phyloP scores from a whole-genome alignment of 2,113 vertebrate genomes.

The Zeus faber region DNA sequence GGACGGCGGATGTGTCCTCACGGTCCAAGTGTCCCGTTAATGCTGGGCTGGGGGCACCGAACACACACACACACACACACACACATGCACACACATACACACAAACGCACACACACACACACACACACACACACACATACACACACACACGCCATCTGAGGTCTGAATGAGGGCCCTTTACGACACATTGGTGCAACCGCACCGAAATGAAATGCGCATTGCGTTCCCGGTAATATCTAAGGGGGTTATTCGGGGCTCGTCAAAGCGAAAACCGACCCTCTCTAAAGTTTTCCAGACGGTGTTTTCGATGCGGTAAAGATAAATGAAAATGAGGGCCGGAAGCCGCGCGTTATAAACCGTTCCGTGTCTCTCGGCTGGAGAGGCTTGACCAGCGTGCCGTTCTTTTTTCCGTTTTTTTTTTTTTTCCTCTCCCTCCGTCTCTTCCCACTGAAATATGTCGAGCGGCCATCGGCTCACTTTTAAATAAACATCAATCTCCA shows the following conservation, averaged over 20 bases:
- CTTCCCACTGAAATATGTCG: constrained; percentile 74
- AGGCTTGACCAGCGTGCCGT: constrained; percentile 62
- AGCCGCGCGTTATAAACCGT: constrained; percentile 34
- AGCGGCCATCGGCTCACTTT: constrained; percentile 39
- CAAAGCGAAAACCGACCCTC: constrained; percentile 56
- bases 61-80: too few relatives aligned
- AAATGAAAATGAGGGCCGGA: constrained; percentile 50
- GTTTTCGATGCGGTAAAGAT: constrained; percentile 50
- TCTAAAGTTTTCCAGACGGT: constrained; percentile 57
- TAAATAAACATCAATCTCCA: constrained; percentile 79
- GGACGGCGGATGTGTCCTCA: too few relatives aligned
- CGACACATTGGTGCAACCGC: constrained; percentile 59
- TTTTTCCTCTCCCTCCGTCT: constrained; percentile 63
- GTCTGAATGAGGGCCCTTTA: constrained; percentile 62
- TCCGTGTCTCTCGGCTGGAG: constrained; percentile 52
- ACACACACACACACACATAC: constrained; percentile 35
- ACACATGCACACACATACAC: too few relatives aligned
- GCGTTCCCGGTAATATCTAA: constrained; percentile 63
- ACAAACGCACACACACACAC: constrained; percentile 34
- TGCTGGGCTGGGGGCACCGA: too few relatives aligned
- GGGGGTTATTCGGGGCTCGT: constrained; percentile 56
- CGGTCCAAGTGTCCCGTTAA: too few relatives aligned
- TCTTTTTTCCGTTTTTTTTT: too few relatives aligned
- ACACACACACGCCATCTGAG: constrained; percentile 16
- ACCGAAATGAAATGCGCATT: constrained; percentile 54